Conservation (phyloP, 2,113 vertebrate genomes). For the Athene cunicularia region DNA sequence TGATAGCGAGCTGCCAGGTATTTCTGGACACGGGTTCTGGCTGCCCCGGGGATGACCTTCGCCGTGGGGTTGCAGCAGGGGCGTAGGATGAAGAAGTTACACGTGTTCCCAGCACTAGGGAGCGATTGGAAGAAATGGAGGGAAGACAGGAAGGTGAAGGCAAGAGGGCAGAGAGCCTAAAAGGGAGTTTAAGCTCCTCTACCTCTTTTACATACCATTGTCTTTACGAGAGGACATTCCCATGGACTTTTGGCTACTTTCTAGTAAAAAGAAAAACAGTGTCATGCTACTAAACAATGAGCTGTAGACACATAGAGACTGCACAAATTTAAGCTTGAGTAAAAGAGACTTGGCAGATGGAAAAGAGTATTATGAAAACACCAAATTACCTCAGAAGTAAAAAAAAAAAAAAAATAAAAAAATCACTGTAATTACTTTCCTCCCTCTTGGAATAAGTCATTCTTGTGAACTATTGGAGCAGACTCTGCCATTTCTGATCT, state of each 20-base stretch:
- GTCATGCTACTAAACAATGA: not conserved
- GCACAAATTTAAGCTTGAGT: not conserved
- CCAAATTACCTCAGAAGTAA: not conserved
- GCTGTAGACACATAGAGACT: not conserved
- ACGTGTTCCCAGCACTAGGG: not conserved
- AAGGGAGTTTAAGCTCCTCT: not conserved
- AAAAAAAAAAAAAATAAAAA: conserved; percentile 15
- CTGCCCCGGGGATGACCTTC: not conserved
- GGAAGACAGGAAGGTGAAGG: not conserved
- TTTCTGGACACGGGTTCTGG: not conserved
- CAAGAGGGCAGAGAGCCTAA: not conserved
- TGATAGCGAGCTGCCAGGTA: not conserved
- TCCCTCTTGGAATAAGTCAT: not conserved
- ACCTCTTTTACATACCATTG: not conserved
- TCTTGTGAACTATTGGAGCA: not conserved
- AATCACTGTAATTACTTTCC: not conserved
- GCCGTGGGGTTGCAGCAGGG: accelerated
- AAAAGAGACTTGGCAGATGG: not conserved
- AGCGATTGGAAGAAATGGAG: not conserved
- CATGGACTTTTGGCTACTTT: not conserved
- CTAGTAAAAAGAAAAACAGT: not conserved
- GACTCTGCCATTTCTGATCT: not conserved
- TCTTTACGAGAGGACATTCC: not conserved
- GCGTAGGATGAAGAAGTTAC: not conserved
- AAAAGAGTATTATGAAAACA: not conserved